Evolutionary conservation across 2,797 vertebrate genomes (phyloP).

Genomic region (Liasis olivaceus): DNA sequence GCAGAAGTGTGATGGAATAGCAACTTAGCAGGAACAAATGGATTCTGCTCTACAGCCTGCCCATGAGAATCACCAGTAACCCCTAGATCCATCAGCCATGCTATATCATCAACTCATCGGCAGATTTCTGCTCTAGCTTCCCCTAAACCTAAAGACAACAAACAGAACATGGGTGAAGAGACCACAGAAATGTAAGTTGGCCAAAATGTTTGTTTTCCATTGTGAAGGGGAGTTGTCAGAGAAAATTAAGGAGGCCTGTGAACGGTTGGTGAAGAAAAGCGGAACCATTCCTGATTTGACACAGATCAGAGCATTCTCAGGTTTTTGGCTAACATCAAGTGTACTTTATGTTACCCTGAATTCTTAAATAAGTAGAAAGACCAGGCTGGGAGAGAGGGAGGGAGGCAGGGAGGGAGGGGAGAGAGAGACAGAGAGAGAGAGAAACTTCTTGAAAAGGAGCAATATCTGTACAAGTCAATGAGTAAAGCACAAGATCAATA

Average conservation of each 20-base stretch:
- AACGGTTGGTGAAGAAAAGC: background rate
- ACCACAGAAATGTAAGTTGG: background rate
- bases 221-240: background rate
- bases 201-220: background rate
- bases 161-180: background rate
- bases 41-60: background rate
- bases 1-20: background rate
- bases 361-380: background rate
- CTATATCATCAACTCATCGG: background rate
- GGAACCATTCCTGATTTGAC: background rate
- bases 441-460: background rate
- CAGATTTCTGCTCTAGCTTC: background rate
- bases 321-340: background rate
- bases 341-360: background rate
- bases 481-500: background rate
- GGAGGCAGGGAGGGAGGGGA: background rate
- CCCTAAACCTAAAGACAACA: background rate
- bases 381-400: background rate
- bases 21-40: background rate
- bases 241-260: background rate
- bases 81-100: background rate
- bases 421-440: background rate
- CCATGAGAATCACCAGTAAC: background rate
- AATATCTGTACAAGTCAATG: background rate
- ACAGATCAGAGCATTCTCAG: background rate